Conservation (phyloP, 2,888 invertebrate genomes). For the Agonum fuliginosum region DNA sequence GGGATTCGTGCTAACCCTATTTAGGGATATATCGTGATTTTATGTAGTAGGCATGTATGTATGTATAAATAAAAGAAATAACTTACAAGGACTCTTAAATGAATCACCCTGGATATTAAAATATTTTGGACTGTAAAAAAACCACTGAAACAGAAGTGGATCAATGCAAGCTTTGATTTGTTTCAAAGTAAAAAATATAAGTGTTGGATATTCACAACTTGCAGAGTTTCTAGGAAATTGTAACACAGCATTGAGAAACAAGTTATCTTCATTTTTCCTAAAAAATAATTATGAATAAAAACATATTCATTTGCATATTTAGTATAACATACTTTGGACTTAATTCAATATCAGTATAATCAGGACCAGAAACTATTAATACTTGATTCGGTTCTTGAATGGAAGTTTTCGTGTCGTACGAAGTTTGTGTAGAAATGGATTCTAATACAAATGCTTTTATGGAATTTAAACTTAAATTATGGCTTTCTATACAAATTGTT, state of each 20-base stretch:
- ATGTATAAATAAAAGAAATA: not conserved
- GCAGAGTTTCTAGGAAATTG: constrained; percentile 72
- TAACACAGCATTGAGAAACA: constrained; percentile 66
- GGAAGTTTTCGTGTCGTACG: constrained; percentile 10
- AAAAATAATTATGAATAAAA: no score
- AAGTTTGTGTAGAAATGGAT: constrained; percentile 60
- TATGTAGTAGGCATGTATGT: no score
- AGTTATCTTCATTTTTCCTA: not conserved
- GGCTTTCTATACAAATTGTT: constrained; percentile 70
- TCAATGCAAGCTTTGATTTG: constrained; percentile 77
- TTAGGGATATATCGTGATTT: no score
- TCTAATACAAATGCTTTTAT: constrained; percentile 75
- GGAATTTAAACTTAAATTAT: constrained; percentile 71
- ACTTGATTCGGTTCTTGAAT: constrained; percentile 73
- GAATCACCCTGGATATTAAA: constrained; percentile 10
- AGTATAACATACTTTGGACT: not conserved
- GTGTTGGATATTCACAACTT: constrained; percentile 72
- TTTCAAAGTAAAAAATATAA: constrained; percentile 74
- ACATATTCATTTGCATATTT: no score
- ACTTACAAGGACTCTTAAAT: constrained; percentile 19
- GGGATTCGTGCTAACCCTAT: no score
- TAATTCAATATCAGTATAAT: constrained; percentile 64
- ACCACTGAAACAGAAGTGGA: constrained; percentile 80
- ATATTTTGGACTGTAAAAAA: constrained; percentile 74
- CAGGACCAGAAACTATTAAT: constrained; percentile 76